Base-by-base conservation (phyloP, 2,888 invertebrate species). In the Drosophila leonis region DNA sequence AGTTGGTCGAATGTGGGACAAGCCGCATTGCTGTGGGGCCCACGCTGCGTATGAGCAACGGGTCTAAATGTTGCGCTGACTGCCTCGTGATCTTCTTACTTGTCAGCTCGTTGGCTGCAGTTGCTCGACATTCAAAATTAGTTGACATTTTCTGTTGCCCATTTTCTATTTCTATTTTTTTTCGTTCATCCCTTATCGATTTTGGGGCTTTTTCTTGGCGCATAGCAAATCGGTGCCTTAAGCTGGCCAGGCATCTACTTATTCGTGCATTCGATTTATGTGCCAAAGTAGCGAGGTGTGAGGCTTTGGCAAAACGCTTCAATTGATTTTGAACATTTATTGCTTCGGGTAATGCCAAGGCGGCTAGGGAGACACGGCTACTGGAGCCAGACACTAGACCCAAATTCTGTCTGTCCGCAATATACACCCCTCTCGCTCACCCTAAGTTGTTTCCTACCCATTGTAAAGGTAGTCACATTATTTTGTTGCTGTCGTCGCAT, bases 311-410 rank as follows among this genome's bases (percentile, higher is more conserved):
- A 84, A 90, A 90, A 84, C 78, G 82, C 84, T 88, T 90, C 90
- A 90, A 90, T 90, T 90, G 89, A 90, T 90, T 90, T 90, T 71
- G 70, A 88, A 83, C 89, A 88, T 90, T 90, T 90, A 90, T 90
- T 90, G 90, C 89, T 87, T 83, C 78, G 83, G 84, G 81, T 75
- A 80, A 85, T 81, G 75, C 52, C 65, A 66, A 66, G 73, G 66
- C 72, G 65, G 69, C 75, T 48, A 75, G 86, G 78, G 79, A 78
- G 49, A 54, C 39, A 39, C 27, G 18, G 18, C 39, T 29, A 10
- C 52, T 49, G 18, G 12, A 18, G 48, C 75, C 71, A 80, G 83
- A 84, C 86, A 57, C 41, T 64, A 61, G 49, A 61, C 57, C 48
- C 20, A 18, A 54, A 44, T 41, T 29, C 61, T 15, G 42, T 64